These are phyloP conservation scores for Perizoma flavofasciatum DNA, from an alignment of 2,888 invertebrate genomes.

Conservation along the genomic window DNA sequence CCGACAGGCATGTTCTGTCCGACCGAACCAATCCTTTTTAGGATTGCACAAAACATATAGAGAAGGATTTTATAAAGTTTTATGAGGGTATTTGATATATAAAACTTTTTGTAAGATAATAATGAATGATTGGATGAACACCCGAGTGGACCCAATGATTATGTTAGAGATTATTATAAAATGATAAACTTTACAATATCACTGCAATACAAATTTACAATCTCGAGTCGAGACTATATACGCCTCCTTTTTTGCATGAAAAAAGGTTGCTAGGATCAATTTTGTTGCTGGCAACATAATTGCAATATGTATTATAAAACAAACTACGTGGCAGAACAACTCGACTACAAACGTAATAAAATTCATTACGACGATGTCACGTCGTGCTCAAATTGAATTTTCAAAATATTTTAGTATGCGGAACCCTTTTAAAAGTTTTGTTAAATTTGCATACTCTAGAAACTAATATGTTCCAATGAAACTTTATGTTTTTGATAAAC, in stretches of 20 bases:
- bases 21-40: constrained; percentile 17
- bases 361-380: background rate
- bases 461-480: constrained; percentile 10
- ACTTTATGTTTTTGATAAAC: constrained; percentile 26
- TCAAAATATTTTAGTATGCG: constrained; percentile 2
- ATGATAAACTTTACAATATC: too few relatives aligned
- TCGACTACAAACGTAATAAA: background rate
- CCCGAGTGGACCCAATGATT: too few relatives aligned
- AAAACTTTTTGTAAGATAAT: too few relatives aligned
- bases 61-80: background rate
- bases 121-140: too few relatives aligned
- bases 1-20: constrained; percentile 20
- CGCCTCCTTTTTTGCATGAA: too few relatives aligned
- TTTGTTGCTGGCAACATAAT: too few relatives aligned
- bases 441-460: constrained; percentile 4
- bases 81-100: too few relatives aligned
- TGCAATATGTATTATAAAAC: too few relatives aligned
- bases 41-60: constrained; percentile 8
- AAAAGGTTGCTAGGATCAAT: too few relatives aligned
- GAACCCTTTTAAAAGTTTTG: constrained; percentile 5
- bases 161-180: too few relatives aligned
- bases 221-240: too few relatives aligned
- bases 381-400: background rate
- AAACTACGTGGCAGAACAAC: background rate
- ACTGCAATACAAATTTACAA: too few relatives aligned